Conservation (phyloP, 2,888 invertebrate genomes). For the Leptinotarsa rubiginosa region DNA sequence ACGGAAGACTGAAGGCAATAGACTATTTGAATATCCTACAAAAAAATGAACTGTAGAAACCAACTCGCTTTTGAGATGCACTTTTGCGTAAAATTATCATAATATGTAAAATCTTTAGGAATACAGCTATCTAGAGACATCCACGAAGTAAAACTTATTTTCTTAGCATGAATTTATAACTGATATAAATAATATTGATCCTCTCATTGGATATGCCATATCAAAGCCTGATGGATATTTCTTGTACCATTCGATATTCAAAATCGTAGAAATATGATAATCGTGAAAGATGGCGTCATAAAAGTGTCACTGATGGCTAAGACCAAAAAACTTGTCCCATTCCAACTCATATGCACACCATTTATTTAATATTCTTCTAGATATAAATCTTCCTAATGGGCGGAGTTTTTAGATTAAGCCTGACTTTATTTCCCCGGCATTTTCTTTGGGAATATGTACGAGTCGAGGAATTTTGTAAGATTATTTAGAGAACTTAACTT, state of each 20-base stretch:
- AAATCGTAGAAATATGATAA: conserved; percentile 57
- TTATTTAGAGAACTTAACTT: not conserved
- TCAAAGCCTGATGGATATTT: conserved; percentile 34
- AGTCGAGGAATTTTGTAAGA: not conserved
- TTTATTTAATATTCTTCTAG: conserved; percentile 51
- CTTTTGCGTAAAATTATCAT: too few relatives aligned
- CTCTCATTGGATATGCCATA: not conserved
- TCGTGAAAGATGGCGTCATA: conserved; percentile 56
- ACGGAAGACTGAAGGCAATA: too few relatives aligned
- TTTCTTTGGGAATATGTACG: conserved; percentile 1
- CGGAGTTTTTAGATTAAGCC: conserved; percentile 41
- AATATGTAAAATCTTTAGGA: too few relatives aligned
- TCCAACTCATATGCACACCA: conserved; percentile 50
- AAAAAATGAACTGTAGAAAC: too few relatives aligned
- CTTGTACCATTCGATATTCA: conserved; percentile 50
- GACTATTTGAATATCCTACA: too few relatives aligned
- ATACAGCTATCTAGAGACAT: not conserved
- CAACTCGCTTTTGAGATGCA: too few relatives aligned
- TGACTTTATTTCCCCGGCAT: conserved; percentile 30
- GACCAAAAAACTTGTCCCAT: conserved; percentile 50
- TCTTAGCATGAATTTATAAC: not conserved
- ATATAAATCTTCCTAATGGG: conserved; percentile 49
- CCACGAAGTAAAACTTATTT: conserved; percentile 9
- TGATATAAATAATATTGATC: conserved; percentile 4
- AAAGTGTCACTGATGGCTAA: conserved; percentile 52